These are phyloP conservation scores for Brachypalpus laphriformis DNA, from an alignment of 2,888 invertebrate genomes.

Conservation along the genomic window DNA sequence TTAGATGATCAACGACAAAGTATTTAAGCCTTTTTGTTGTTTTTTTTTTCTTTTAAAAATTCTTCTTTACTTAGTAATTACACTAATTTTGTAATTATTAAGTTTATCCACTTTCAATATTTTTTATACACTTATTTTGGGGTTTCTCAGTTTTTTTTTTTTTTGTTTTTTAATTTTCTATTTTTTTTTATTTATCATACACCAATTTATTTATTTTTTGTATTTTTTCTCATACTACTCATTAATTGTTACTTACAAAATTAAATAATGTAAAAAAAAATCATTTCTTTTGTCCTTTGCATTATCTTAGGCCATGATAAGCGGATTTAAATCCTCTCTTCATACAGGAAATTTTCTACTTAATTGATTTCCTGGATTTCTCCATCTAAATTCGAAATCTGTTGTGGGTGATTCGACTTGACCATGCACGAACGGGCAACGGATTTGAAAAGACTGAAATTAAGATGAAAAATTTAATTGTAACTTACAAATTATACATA, in stretches of 20 bases:
- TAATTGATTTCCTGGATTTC: constrained; percentile 82
- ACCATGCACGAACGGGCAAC: constrained; percentile 98
- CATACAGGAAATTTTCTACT: constrained; percentile 37
- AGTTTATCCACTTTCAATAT: constrained; percentile 38
- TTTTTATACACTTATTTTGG: constrained; percentile 57
- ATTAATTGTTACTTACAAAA: constrained; percentile 73
- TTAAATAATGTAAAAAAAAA: constrained; percentile 69
- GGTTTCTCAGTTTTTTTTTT: constrained; percentile 43
- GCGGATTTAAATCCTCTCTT: constrained; percentile 35
- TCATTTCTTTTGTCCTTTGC: constrained; percentile 54
- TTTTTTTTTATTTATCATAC: constrained; percentile 71
- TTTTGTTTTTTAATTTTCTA: constrained; percentile 53
- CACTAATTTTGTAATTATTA: constrained; percentile 64
- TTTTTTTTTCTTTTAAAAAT: constrained; percentile 34
- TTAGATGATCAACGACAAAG: constrained; percentile 54
- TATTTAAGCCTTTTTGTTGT: constrained; percentile 34
- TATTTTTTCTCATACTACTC: constrained; percentile 38
- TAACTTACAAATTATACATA: not conserved
- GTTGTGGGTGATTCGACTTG: constrained; percentile 86
- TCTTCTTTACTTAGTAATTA: constrained; percentile 52
- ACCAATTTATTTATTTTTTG: constrained; percentile 62
- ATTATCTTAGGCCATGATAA: constrained; percentile 61
- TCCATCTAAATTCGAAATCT: constrained; percentile 80
- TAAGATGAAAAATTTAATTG: constrained; percentile 36
- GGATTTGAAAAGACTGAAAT: constrained; percentile 93